phyloP scores from a whole-genome alignment of 1,140 invertebrate genomes.

The Sycophila sp. region DNA sequence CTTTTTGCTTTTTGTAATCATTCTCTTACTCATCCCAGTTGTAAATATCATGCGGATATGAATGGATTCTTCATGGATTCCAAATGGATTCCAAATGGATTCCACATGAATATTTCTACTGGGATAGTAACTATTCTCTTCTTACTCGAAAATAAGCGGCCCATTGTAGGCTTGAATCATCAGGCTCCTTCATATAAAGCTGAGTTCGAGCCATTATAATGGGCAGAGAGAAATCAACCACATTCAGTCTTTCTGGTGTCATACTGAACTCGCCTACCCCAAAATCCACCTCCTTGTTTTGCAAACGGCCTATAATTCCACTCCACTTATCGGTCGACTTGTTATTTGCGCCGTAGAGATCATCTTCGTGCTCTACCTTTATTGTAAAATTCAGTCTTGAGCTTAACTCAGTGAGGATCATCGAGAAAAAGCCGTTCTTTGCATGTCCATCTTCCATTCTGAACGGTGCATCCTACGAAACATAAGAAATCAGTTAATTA shows the following conservation, averaged over 20 bases:
- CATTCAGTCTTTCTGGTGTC: slow-evolving; percentile 39
- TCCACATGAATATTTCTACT: no score
- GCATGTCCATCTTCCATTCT: background rate
- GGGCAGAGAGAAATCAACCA: slow-evolving; percentile 50
- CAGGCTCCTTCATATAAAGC: slow-evolving; percentile 43
- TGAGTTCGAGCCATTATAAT: slow-evolving; percentile 40
- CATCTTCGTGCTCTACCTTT: background rate
- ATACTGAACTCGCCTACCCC: slow-evolving; percentile 45
- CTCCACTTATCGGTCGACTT: slow-evolving; percentile 28
- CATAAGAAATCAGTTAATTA: no score
- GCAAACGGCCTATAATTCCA: slow-evolving; percentile 39
- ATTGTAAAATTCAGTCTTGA: slow-evolving; percentile 31
- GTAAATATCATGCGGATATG: background rate
- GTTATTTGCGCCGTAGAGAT: slow-evolving; percentile 20
- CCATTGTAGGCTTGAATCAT: slow-evolving; percentile 39
- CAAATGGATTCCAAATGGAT: no score
- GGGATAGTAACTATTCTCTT: no score
- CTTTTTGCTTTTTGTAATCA: no score
- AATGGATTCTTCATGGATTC: slow-evolving; percentile 32
- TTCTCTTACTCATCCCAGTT: no score
- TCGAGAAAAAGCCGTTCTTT: slow-evolving; percentile 18
- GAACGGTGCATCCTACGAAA: background rate
- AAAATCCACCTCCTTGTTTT: slow-evolving; percentile 29
- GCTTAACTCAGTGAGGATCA: slow-evolving; percentile 25
- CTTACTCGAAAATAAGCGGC: slow-evolving; percentile 46